Evolutionary conservation across 2,113 vertebrate genomes (phyloP).

Genomic region (Chitala chitala): DNA sequence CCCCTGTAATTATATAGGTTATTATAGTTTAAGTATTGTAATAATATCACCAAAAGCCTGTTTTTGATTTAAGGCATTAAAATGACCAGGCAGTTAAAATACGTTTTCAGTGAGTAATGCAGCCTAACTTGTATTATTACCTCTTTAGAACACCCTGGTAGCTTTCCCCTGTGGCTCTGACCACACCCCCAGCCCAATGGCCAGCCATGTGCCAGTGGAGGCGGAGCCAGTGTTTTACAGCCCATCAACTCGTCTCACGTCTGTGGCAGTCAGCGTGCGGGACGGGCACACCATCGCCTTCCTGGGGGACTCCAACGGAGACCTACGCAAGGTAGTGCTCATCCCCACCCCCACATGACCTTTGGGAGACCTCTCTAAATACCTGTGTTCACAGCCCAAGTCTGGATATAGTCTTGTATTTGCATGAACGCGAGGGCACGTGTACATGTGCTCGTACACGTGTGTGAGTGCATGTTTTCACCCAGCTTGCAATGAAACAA

Average conservation of each 20-base stretch:
- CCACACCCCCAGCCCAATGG: constrained; percentile 96
- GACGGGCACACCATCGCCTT: constrained; percentile 84
- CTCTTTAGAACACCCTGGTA: constrained; percentile 80
- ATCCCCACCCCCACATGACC: no score
- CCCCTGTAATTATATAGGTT: no score
- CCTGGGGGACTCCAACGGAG: constrained; percentile 84
- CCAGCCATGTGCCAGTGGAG: constrained; percentile 73
- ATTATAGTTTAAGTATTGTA: no score
- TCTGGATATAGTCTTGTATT: no score
- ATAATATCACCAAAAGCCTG: no score
- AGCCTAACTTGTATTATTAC: constrained; percentile 3
- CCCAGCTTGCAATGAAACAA: no score
- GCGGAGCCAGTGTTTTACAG: constrained; percentile 67
- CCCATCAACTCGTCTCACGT: constrained; percentile 69
- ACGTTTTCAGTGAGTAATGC: neutral
- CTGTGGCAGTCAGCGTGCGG: constrained; percentile 79
- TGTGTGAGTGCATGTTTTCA: no score
- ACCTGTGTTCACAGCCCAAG: neutral
- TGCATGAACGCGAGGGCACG: no score
- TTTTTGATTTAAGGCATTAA: no score
- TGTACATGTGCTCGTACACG: no score
- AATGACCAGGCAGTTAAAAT: no score
- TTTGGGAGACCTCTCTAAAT: neutral
- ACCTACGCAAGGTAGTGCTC: constrained; percentile 77
- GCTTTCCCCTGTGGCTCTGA: constrained; percentile 94